Conservation (phyloP, 2,113 vertebrate species). For the Zosterops borbonicus region DNA sequence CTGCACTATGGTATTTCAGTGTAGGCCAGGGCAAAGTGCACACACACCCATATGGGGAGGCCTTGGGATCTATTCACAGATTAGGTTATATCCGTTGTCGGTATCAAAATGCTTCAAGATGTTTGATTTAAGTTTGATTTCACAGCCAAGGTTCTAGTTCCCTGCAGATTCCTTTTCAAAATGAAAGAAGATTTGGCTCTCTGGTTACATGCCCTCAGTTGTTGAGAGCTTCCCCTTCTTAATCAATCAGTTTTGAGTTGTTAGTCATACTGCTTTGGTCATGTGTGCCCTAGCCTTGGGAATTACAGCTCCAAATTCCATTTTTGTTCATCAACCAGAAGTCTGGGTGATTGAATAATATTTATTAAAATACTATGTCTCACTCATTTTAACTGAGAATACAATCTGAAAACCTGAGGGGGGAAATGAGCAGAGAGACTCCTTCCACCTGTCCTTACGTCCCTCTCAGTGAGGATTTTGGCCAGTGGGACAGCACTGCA, state of each 20-base stretch:
- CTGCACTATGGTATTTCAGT: background rate
- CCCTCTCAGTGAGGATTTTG: rapidly evolving
- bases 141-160: background rate
- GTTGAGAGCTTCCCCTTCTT: background rate
- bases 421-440: background rate
- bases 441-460: background rate
- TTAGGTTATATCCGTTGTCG: background rate
- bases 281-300: background rate
- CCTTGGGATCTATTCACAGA: background rate
- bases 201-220: rapidly evolving
- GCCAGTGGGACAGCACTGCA: rapidly evolving
- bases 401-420: background rate
- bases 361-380: background rate
- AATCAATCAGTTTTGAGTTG: background rate
- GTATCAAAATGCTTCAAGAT: background rate
- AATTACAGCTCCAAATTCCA: background rate
- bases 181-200: background rate
- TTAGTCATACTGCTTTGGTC: background rate
- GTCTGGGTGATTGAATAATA: background rate
- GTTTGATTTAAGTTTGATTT: background rate
- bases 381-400: background rate
- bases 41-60: background rate
- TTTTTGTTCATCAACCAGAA: background rate
- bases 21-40: background rate
- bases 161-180: background rate